Conservation (phyloP, 2,113 vertebrate genomes). For the Oryzias woworae region DNA sequence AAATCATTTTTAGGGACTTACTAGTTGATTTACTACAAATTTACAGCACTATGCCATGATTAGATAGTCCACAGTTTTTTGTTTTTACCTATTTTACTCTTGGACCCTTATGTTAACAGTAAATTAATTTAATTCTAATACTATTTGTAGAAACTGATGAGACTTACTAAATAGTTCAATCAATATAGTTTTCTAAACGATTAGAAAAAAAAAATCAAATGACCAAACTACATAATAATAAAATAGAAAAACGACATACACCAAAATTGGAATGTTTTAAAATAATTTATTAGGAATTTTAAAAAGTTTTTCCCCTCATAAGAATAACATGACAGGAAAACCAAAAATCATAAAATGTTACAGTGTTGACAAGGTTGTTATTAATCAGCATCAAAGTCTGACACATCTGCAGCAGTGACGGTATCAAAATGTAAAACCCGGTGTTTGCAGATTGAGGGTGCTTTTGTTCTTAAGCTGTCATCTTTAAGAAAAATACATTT, state of each 20-base stretch:
- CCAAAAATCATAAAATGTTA: constrained; percentile 81
- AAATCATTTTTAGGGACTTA: no score
- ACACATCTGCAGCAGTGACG: constrained; percentile 40
- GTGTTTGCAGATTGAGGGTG: constrained; percentile 46
- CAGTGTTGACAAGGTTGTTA: constrained; percentile 89
- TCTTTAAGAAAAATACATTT: constrained; percentile 33
- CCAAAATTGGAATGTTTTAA: constrained; percentile 82
- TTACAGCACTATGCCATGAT: no score
- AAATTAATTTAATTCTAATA: no score
- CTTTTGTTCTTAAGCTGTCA: constrained; percentile 57
- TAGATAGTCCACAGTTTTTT: no score
- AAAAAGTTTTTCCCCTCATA: constrained; percentile 79
- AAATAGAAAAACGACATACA: constrained; percentile 33
- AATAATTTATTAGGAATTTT: constrained; percentile 99
- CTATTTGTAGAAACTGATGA: no score
- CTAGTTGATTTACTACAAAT: no score
- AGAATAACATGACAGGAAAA: constrained; percentile 69
- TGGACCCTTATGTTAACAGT: no score
- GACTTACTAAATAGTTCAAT: no score
- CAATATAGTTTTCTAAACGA: no score
- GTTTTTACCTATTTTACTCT: no score
- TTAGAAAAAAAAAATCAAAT: background rate
- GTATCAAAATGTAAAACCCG: constrained; percentile 59
- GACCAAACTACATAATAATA: background rate
- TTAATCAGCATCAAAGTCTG: constrained; percentile 69